phyloP scores from a whole-genome alignment of 2,888 invertebrate genomes.

The Conops quadrifasciatus region DNA sequence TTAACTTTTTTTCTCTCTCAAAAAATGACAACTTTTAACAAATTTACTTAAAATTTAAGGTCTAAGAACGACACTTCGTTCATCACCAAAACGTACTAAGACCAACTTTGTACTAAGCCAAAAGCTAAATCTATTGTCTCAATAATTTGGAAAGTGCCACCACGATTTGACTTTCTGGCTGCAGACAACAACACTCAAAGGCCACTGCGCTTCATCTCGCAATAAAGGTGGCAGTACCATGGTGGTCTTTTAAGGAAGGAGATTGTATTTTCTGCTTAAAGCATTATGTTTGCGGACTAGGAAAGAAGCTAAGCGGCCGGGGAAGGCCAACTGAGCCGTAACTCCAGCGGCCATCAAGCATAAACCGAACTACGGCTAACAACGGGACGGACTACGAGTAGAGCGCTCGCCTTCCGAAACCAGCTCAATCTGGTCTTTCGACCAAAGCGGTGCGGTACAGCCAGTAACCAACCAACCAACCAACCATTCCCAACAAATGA shows the following conservation, averaged over 20 bases:
- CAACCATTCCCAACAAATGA: constrained; percentile 32
- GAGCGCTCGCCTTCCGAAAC: constrained; percentile 26
- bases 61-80: too few relatives aligned
- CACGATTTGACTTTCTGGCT: constrained; percentile 16
- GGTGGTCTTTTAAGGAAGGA: constrained; percentile 36
- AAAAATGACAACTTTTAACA: too few relatives aligned
- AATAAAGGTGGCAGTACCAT: not conserved
- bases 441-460: constrained; percentile 22
- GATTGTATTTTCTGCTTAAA: constrained; percentile 31
- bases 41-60: too few relatives aligned
- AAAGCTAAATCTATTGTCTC: too few relatives aligned
- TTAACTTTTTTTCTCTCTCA: too few relatives aligned
- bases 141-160: too few relatives aligned
- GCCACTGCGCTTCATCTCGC: not conserved
- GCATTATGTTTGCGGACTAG: constrained; percentile 34
- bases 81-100: too few relatives aligned
- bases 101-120: too few relatives aligned
- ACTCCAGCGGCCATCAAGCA: constrained; percentile 17
- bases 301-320: constrained; percentile 17
- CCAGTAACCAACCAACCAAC: too few relatives aligned
- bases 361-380: constrained; percentile 12
- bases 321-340: constrained; percentile 29
- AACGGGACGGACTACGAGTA: too few relatives aligned
- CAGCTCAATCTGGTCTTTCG: constrained; percentile 26
- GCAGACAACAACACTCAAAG: not conserved